Conservation (phyloP, 2,797 vertebrate species). For the Hyperoplus immaculatus region DNA sequence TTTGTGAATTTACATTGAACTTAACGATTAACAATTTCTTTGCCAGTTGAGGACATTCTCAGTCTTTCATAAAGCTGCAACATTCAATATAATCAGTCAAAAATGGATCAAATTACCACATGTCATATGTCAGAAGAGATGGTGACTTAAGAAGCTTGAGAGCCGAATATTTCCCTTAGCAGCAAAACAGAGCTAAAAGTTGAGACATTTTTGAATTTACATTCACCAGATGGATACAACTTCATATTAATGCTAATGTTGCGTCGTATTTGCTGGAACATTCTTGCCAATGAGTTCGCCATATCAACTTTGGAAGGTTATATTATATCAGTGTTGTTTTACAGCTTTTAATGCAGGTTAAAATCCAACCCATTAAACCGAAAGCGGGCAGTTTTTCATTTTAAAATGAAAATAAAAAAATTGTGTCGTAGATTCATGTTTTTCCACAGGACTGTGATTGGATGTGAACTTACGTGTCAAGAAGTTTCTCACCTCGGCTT, state of each 20-base stretch:
- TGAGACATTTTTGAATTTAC: not conserved
- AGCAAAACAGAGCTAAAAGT: conserved; percentile 7
- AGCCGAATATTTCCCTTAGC: not conserved
- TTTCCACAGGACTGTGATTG: not conserved
- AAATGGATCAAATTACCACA: not conserved
- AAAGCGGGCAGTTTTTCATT: not conserved
- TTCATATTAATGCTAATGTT: not conserved
- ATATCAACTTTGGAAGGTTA: not conserved
- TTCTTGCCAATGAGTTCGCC: not conserved
- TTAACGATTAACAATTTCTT: not conserved
- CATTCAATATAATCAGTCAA: not conserved
- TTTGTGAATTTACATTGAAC: not conserved
- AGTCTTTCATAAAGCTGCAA: not conserved
- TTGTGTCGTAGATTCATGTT: not conserved
- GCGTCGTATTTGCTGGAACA: not conserved
- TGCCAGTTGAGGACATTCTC: not conserved
- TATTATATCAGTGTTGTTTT: not conserved
- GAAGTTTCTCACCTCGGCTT: conserved; percentile 11
- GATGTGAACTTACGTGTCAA: not conserved
- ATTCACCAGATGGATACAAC: not conserved
- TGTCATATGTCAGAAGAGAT: too few relatives aligned
- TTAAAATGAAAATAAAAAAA: too few relatives aligned
- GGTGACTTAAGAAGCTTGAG: not conserved
- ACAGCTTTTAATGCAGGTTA: not conserved
- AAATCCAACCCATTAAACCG: not conserved